Evolutionary conservation across 2,113 vertebrate species (phyloP).

Genomic region (Gambusia holbrooki): DNA sequence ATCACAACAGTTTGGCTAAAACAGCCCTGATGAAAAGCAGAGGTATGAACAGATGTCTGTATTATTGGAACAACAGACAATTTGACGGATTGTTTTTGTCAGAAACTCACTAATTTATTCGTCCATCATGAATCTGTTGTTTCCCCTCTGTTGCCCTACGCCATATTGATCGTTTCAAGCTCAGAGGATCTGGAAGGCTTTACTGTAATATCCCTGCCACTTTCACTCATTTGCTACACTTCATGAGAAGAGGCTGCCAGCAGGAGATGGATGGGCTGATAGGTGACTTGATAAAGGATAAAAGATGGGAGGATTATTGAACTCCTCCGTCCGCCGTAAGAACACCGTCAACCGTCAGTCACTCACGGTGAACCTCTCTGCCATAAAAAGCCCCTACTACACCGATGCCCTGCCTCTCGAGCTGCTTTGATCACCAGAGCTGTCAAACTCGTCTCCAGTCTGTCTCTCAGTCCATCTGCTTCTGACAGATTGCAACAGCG

Average conservation of each 20-base stretch:
- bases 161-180: constrained; percentile 9
- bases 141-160: not conserved
- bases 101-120: constrained; percentile 11
- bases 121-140: not conserved
- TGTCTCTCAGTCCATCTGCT: constrained; percentile 23
- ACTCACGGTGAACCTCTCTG: constrained; percentile 13
- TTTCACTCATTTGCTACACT: constrained; percentile 8
- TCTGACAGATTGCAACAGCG: constrained; percentile 27
- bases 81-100: not conserved
- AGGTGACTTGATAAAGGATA: constrained; percentile 25
- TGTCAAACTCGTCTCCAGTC: constrained; percentile 36
- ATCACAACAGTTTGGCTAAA: not conserved
- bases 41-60: not conserved
- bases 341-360: constrained; percentile 9
- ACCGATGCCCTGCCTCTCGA: constrained; percentile 12
- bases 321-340: constrained; percentile 10
- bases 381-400: constrained; percentile 16
- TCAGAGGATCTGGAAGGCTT: constrained; percentile 17
- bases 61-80: not conserved
- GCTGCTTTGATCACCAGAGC: constrained; percentile 30
- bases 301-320: constrained; percentile 29
- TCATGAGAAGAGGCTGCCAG: not conserved
- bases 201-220: constrained; percentile 7
- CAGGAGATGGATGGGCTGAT: constrained; percentile 5
- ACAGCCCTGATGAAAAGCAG: not conserved